Base-by-base conservation (phyloP, 2,888 invertebrate genomes). In the Holacanthella duospinosa region DNA sequence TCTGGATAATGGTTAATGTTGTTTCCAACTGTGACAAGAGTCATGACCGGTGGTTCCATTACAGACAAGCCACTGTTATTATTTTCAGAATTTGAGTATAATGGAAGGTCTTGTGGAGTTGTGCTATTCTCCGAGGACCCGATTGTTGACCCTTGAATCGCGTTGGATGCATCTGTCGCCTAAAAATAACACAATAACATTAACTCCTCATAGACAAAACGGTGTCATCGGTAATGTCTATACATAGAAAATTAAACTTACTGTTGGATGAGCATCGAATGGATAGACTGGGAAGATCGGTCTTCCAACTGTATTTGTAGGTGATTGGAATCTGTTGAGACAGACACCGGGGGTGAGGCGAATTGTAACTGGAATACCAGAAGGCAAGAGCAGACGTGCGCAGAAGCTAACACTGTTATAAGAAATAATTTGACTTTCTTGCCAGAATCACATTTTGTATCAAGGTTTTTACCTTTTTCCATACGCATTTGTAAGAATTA, bases 401-500 rank as follows among this genome's bases (percentile, higher is more conserved):
- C 92, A 93, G 63, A 89, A 83, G 0, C 92, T 91, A 63, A 87
- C 84, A 67, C 87, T 88, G 78, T 44, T 77, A 76, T 57, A 28
- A 1, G 29, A 54, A 26, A 26, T 25, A n/a, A n/a, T n/a, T n/a
- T n/a, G n/a, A n/a, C n/a, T n/a, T 12, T 43, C n/a, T 4, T 21
- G 16, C 25, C 29, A n/a, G n/a, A n/a, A n/a, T n/a, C n/a, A n/a
- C n/a, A n/a, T n/a, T n/a, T n/a, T n/a, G n/a, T n/a, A n/a, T n/a
- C n/a, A 16, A 36, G 36, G 6, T 36, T 61, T 79, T 79, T 75
- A 86, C 86, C 83, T 85, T 75, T 87, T 86, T 19, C 91, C 89
- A 75, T 88, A 89, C 76, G 90, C 90, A 75, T 92, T 91, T 55
- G 86, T 86, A 24, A 93, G 81, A 60, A 87, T 84, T 26, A 93